Base-by-base conservation (phyloP, 2,888 invertebrate species). In the Oscheius myriophilus region DNA sequence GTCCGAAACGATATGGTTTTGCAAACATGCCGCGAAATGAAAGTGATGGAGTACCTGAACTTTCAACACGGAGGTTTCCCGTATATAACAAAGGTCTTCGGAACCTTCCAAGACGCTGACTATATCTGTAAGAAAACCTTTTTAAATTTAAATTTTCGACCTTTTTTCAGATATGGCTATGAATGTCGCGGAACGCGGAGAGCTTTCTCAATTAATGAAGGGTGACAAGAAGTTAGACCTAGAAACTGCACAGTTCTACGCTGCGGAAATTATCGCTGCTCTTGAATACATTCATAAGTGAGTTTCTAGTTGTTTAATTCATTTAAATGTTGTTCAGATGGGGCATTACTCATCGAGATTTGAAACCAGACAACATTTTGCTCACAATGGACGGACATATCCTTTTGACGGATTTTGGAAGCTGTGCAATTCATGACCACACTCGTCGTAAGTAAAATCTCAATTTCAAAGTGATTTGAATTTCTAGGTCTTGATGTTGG, bases 351-450 rank as follows among this genome's bases (percentile, higher is more conserved):
- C 85, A 85, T 69, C 75, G 90, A 70, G 97, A 98, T 88, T 90
- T 98, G 81, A 98, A 98, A 87, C 98, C 98, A 7, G 95, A 98
- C 89, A 98, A 99, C 89, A 94, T 98, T 82, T 90, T 99, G 58
- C 89, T 99, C 79, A 93, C 93, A 88, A 94, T 94, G 87, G 92
- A 93, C 82, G 96, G 96, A 93, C 97, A 99, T 89, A 92, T 96
- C 78, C 90, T 94, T 85, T 92, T 98, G 72, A 94, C 96, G 52
- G 98, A 98, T 89, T 98, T 98, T 88, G 98, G 98, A 23, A 63
- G 63, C 53, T 63, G 63, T 21, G 49, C 16, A 14, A 21, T 23
- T 46, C 45, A 23, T 33, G 18, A 25, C n/a, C 26, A 25, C 7
- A 49, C 41, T 9, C 58, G 45, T 4, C 41, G 58, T 58, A 49